phyloP scores from a whole-genome alignment of 1,140 invertebrate genomes.

The Rhyzopertha dominica region DNA sequence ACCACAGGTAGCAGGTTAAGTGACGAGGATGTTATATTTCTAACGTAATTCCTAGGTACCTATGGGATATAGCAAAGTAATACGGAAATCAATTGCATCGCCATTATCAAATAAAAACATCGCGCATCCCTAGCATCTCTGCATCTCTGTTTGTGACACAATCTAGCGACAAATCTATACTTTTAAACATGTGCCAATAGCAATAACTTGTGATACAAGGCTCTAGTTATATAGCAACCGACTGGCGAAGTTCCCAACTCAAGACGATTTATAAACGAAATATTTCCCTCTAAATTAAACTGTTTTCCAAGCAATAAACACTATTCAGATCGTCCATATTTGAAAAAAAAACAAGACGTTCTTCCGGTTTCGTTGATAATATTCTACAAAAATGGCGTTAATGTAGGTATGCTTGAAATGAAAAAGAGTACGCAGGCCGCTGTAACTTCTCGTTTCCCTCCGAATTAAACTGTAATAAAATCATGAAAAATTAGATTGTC shows the following conservation, averaged over 20 bases:
- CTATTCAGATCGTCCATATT: neutral
- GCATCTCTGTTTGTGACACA: too few relatives aligned
- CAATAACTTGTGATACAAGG: slow-evolving; percentile 2
- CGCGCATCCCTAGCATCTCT: too few relatives aligned
- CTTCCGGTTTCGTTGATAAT: neutral
- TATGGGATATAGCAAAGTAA: too few relatives aligned
- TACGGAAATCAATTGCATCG: too few relatives aligned
- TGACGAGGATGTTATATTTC: too few relatives aligned
- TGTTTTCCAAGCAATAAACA: neutral
- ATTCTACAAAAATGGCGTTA: neutral
- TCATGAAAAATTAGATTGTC: slow-evolving; percentile 6
- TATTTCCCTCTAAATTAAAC: neutral
- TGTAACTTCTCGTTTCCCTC: neutral
- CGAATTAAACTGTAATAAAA: neutral
- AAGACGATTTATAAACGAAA: neutral
- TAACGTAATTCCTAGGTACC: too few relatives aligned
- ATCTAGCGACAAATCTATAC: neutral
- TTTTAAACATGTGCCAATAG: slow-evolving; percentile 5
- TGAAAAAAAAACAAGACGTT: neutral
- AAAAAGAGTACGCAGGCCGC: slow-evolving; percentile 1
- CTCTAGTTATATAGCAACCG: neutral
- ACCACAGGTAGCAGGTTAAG: too few relatives aligned
- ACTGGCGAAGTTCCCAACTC: slow-evolving; percentile 4
- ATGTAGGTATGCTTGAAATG: neutral
- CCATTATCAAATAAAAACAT: too few relatives aligned